Conservation (phyloP, 1,140 invertebrate species). For the Potamilus streckersoni region DNA sequence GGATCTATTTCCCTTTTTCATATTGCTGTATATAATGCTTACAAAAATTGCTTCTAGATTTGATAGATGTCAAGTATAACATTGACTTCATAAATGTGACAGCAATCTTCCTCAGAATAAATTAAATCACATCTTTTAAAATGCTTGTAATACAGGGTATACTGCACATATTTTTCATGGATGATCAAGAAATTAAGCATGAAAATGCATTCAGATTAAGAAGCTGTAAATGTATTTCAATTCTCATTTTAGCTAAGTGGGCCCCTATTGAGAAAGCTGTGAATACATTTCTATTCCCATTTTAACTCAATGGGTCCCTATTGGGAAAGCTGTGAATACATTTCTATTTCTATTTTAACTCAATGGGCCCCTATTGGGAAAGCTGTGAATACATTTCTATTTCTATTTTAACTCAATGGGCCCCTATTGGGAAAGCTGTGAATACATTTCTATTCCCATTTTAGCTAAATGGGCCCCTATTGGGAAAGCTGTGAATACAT, state of each 20-base stretch:
- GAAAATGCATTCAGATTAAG: conserved; percentile 1
- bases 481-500: conserved; percentile 3
- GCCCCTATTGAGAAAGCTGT: not conserved
- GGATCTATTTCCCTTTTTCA: no score
- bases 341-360: not conserved
- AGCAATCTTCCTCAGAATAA: no score
- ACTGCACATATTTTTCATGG: conserved; percentile 1
- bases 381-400: not conserved
- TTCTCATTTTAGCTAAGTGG: not conserved
- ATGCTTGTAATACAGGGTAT: not conserved
- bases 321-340: conserved; percentile 3
- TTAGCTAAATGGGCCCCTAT: no score
- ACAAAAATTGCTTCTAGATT: no score
- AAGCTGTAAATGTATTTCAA: not conserved
- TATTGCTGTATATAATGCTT: no score
- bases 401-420: not conserved
- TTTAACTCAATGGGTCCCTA: no score
- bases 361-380: not conserved
- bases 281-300: not conserved
- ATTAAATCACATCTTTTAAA: not conserved
- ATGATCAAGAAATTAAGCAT: not conserved
- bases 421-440: not conserved
- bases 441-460: not conserved
- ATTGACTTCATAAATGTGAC: no score
- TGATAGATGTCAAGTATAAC: no score